A percentile compares a stretch with the other conserved stretches of the same genome.
phyloP scores from a whole-genome alignment of 2,888 invertebrate genomes.

The Drosophila antonietae region DNA sequence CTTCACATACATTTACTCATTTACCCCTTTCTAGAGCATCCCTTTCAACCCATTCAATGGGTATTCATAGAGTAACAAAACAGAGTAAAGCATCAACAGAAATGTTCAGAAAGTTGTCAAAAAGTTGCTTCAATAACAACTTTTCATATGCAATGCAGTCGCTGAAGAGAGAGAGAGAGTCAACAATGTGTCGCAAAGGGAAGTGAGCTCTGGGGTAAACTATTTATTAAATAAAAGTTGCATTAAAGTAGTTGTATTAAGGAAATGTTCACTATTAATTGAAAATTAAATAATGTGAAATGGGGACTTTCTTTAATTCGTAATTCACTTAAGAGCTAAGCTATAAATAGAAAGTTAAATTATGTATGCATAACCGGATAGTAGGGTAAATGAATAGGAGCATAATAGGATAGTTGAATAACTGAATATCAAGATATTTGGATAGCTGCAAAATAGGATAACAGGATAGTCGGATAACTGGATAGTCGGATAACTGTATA shows the following conservation, averaged over 20 bases:
- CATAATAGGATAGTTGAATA: neutral
- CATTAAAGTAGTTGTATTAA: too few relatives aligned
- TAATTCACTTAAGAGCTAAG: too few relatives aligned
- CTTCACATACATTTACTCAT: neutral
- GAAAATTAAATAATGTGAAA: too few relatives aligned
- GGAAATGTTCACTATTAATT: too few relatives aligned
- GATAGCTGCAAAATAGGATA: too few relatives aligned
- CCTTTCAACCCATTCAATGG: neutral
- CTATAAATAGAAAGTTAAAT: too few relatives aligned
- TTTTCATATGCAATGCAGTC: neutral
- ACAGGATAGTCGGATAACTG: neutral
- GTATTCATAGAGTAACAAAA: neutral
- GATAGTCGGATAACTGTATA: neutral
- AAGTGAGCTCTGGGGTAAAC: too few relatives aligned
- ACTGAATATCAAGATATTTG: too few relatives aligned
- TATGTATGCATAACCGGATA: neutral
- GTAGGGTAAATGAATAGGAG: neutral
- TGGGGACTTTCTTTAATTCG: too few relatives aligned
- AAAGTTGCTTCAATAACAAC: conserved; percentile 46
- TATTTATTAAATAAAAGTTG: too few relatives aligned
- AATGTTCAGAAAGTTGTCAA: conserved; percentile 41
- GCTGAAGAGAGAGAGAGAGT: too few relatives aligned
- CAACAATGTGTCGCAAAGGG: too few relatives aligned
- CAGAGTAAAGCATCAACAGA: conserved; percentile 21
- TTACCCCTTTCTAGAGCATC: neutral